These are phyloP conservation scores for Tigriopus japonicus DNA, from an alignment of 1,140 invertebrate genomes.

Conservation along the genomic window DNA sequence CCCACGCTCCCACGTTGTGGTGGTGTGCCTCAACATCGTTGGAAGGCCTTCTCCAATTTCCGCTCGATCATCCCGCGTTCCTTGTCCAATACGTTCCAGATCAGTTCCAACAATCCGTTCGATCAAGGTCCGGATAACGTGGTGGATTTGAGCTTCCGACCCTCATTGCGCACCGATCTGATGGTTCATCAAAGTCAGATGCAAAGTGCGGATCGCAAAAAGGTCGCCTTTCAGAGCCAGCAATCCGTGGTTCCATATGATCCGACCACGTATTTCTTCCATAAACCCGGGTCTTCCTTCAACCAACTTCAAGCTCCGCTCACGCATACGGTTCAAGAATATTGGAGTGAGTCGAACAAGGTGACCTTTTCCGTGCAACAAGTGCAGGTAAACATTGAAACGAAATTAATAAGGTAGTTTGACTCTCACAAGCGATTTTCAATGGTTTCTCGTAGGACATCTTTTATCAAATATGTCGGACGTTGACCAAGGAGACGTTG, in stretches of 20 bases:
- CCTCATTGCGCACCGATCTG: neutral
- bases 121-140: neutral
- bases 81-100: constrained; percentile 58
- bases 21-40: too few species aligned
- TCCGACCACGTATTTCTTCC: constrained; percentile 65
- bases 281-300: constrained; percentile 79
- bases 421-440: too few species aligned
- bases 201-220: constrained; percentile 13
- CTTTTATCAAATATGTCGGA: constrained; percentile 23
- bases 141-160: constrained; percentile 3
- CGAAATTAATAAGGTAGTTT: constrained; percentile 55
- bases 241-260: constrained; percentile 37
- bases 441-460: constrained; percentile 60
- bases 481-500: constrained; percentile 61
- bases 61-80: constrained; percentile 77
- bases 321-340: constrained; percentile 1
- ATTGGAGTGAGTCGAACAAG: neutral
- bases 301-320: constrained; percentile 17
- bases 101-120: too few species aligned
- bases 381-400: constrained; percentile 26
- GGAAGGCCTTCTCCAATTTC: too few species aligned
- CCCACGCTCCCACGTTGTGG: constrained; percentile 21
- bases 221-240: constrained; percentile 21
- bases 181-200: constrained; percentile 8
- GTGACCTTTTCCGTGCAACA: constrained; percentile 24